A percentile compares a stretch with the other conserved stretches of the same genome.
phyloP scores from a whole-genome alignment of 2,888 invertebrate species.

The Trichacis sp. region DNA sequence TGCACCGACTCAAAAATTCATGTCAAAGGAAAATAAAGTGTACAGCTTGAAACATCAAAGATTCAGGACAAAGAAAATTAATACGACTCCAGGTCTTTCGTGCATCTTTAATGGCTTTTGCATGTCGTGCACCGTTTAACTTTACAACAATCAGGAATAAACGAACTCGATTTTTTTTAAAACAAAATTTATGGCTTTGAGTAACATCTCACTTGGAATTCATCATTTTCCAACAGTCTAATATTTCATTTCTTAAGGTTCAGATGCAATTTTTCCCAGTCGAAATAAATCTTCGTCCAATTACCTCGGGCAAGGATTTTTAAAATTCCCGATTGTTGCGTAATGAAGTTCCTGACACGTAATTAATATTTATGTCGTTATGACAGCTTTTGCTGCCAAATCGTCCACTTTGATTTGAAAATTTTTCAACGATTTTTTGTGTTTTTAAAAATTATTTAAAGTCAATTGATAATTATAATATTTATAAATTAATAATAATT shows the following conservation, averaged over 20 bases:
- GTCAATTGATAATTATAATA: too few species aligned
- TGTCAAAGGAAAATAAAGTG: neutral
- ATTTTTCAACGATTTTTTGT: too few species aligned
- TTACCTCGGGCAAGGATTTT: too few species aligned
- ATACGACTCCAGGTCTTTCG: conserved; percentile 26
- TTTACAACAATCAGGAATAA: conserved; percentile 28
- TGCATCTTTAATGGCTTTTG: conserved; percentile 36
- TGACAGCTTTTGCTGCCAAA: neutral
- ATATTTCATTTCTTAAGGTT: neutral
- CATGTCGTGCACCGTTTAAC: conserved; percentile 35
- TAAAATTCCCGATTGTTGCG: conserved; percentile 3
- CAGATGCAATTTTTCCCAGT: neutral
- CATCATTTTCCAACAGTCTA: neutral
- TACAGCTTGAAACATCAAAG: neutral
- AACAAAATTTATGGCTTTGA: too few species aligned
- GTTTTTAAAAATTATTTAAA: too few species aligned
- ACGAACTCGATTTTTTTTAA: conserved; percentile 12
- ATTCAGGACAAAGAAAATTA: neutral
- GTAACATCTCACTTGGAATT: neutral
- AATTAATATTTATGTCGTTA: neutral
- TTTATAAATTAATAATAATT: too few species aligned
- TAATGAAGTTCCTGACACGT: neutral
- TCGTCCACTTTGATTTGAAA: neutral
- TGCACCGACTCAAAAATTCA: too few species aligned
- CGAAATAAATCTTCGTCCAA: too few species aligned